Evolutionary conservation across 2,888 invertebrate species (phyloP).

Genomic region (Myopa tessellatipennis): DNA sequence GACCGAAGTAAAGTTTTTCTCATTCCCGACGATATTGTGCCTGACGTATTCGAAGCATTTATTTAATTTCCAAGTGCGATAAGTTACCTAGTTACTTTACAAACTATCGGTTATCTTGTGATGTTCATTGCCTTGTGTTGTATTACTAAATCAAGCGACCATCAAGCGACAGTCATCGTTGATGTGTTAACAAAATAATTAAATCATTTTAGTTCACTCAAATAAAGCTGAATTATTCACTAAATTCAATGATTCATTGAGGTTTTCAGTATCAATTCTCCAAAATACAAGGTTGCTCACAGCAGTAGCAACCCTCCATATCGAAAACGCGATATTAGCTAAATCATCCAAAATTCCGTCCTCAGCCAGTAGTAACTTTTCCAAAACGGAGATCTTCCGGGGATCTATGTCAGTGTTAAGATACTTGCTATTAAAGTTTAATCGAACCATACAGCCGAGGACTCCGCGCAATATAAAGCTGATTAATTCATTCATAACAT

Average conservation of each 20-base stretch:
- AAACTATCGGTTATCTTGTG: constrained; percentile 39
- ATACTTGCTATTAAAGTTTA: constrained; percentile 63
- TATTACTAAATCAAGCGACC: constrained; percentile 41
- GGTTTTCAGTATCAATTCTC: constrained; percentile 9
- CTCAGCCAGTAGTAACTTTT: constrained; percentile 57
- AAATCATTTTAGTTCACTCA: background rate
- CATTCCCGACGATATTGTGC: constrained; percentile 20
- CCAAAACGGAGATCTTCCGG: constrained; percentile 63
- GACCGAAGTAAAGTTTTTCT: constrained; percentile 3
- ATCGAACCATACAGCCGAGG: constrained; percentile 61
- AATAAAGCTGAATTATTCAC: constrained; percentile 11
- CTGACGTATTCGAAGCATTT: constrained; percentile 12
- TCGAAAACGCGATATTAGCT: constrained; percentile 2
- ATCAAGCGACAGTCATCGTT: constrained; percentile 20
- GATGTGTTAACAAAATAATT: constrained; percentile 30
- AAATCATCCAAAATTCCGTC: constrained; percentile 62
- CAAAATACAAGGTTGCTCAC: background rate
- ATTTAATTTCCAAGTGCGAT: background rate
- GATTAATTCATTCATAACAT: constrained; percentile 67
- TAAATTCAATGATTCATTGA: constrained; percentile 15
- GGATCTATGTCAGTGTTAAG: constrained; percentile 67
- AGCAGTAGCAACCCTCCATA: background rate
- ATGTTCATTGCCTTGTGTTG: constrained; percentile 46
- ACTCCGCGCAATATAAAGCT: constrained; percentile 62
- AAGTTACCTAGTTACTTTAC: constrained; percentile 30